Evolutionary conservation across 2,113 vertebrate genomes (phyloP), one percentile per base, ranked within the genome.

Genomic region (Phylloscopus whistleri): DNA sequence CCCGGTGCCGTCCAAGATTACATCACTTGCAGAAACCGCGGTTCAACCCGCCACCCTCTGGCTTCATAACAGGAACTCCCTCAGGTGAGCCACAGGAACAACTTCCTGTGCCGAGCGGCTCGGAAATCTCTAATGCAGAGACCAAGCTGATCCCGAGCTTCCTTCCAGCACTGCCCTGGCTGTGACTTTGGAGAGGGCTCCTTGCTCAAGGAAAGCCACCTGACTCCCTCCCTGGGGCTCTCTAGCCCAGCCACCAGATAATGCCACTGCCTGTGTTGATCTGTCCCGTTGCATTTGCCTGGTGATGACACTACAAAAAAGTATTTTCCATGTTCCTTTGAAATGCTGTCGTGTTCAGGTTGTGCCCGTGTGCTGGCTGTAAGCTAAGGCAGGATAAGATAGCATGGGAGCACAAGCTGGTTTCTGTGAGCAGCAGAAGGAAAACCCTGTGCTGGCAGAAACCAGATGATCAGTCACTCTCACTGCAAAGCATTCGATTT

Each of bases 41-140:
- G 92, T 94, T 96, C 96, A 97, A 66, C 93, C 95, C 56, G 53
- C 91, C 90, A 95, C 95, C 87, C 96, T 94, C 91, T 90, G 96
- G 95, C 96, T 97, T 94, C 97, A 98, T 97, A 97, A 98, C 98
- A 98, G 98, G 98, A 98, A 98, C 96, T 98, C 91, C 82, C 88
- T 96, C 98, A 98, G 98, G 98, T 98, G 97, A 98, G 97, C 95
- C 94, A 78, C 90, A 94, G 94, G 97, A 97, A 96, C 96, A 94
- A 94, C 97, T 97, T 98, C 98, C 98, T 97, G 96, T 70, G 35
- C 89, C 12, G 93, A 95, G 58, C 48, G n/a, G 52, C 83, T 97
- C 96, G 97, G 98, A 98, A 98, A 97, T 98, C 96, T 97, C 94
- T 93, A 85, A 95, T 91, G 63, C 66, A 48, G 85, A 84, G 94